A percentile compares a stretch with the other conserved stretches of the same genome.
Conservation (phyloP, 2,113 vertebrate species). For the Sakesphorus luctuosus region DNA sequence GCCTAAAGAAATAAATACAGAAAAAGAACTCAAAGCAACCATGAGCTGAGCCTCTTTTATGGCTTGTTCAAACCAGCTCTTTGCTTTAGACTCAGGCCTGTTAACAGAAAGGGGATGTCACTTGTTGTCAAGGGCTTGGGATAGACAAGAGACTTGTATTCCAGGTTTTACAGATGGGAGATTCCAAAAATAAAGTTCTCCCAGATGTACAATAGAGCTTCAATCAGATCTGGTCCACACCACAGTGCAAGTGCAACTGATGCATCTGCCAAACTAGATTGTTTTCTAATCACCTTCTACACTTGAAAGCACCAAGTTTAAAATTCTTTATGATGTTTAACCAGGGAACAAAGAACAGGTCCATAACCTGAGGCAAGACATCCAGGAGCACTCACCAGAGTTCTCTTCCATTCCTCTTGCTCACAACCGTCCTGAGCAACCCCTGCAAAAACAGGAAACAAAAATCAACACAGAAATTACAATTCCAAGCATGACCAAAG, state of each 20-base stretch:
- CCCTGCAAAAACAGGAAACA: conserved; percentile 35
- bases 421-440: background rate
- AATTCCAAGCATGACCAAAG: background rate
- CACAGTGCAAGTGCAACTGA: background rate
- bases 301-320: background rate
- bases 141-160: background rate
- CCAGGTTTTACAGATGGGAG: background rate
- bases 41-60: background rate
- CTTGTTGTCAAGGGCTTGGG: background rate
- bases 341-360: background rate
- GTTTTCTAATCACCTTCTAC: background rate
- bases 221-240: background rate
- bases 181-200: background rate
- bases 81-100: background rate
- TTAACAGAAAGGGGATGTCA: background rate
- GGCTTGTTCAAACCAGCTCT: background rate
- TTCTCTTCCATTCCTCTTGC: conserved; percentile 57
- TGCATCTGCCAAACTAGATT: background rate
- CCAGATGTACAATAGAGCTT: background rate
- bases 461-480: background rate
- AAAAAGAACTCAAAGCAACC: background rate
- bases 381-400: background rate
- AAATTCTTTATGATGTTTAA: background rate
- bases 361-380: background rate
- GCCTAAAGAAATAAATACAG: background rate